Base-by-base conservation (phyloP, 2,113 vertebrate species). In the Cephalophus harveyi region DNA sequence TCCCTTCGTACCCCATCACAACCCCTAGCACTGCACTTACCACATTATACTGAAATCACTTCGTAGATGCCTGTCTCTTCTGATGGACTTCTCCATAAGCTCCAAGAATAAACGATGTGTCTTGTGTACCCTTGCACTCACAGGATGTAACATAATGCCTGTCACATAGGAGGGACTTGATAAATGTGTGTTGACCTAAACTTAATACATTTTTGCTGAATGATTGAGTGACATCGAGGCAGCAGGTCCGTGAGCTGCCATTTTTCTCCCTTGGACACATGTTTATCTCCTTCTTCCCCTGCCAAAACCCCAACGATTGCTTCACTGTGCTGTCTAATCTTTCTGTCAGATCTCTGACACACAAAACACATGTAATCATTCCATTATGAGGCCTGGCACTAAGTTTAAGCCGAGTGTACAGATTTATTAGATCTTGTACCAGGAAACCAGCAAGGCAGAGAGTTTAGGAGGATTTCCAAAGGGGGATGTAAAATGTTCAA, bases 271-370 rank as follows among this genome's bases (percentile, higher is more conserved):
- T 91, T 89, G 94, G 96, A 98, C 96, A 97, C 91, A 91, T 95
- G 98, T 98, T 98, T 97, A 97, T 97, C 97, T 98, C 87, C 95
- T 95, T 96, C 48, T 89, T 93, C 86, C 79, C 76, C 71, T 97
- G 97, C 96, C 97, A 97, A 96, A 98, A 97, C 94, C 96, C 97
- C 84, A 94, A 92, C 50, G 95, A 96, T 94, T 95, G 95, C 95
- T 96, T 96, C 96, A 88, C 97, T 90, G 17, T 54, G 54, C 94
- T 97, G 92, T 96, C 96, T 97, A 98, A 98, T 98, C 97, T 96
- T 98, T 96, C 98, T 98, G 97, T 97, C 97, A 98, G 97, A 97
- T 97, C 95, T 87, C 95, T 97, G 97, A 98, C 97, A 98, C 84
- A 96, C 96, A 97, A 96, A 97, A 96, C 97, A 96, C 96, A 96